These are phyloP conservation scores for Nemopilema nomurai DNA, from an alignment of 30 jellyfish, hydroid and myxozoan species.

Conservation along the genomic window DNA sequence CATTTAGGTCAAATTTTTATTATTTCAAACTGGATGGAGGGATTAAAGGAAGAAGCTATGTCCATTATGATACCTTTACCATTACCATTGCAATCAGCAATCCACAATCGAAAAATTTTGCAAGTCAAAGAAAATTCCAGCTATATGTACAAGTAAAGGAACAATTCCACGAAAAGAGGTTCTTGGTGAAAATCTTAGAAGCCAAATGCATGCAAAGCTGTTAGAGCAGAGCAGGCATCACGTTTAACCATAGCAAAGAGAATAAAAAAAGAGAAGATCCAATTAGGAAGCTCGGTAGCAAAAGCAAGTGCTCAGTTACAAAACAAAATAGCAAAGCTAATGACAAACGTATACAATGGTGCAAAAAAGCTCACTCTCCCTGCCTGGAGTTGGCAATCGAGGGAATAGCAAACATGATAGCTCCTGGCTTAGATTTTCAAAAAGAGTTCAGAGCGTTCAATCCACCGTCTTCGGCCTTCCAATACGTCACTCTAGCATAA, in stretches of 20 bases:
- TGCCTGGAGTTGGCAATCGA: no score
- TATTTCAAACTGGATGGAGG: no score
- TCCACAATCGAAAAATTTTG: not conserved
- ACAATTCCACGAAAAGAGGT: not conserved
- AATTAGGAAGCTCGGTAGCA: slow-evolving; percentile 7
- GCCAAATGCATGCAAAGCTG: slow-evolving; percentile 4
- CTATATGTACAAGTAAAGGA: not conserved
- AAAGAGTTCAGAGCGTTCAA: no score
- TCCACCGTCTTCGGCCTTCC: no score
- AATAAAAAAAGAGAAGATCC: not conserved
- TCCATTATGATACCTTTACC: not conserved
- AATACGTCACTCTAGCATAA: no score
- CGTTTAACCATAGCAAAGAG: not conserved
- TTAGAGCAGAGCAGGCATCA: not conserved
- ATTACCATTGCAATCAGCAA: not conserved
- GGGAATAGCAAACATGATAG: no score
- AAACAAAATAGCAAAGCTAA: not conserved
- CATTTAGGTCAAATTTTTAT: no score
- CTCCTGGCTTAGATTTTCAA: no score
- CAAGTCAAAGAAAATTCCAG: slow-evolving; percentile 1
- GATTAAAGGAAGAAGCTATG: slow-evolving; percentile 8
- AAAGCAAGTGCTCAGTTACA: not conserved
- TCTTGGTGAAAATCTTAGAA: not conserved
- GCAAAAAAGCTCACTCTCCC: no score
- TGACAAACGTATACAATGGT: no score